Evolutionary conservation across 37 sponge, comb jelly and placozoan species (phyloP).

Genomic region (Axinella damicornis): DNA sequence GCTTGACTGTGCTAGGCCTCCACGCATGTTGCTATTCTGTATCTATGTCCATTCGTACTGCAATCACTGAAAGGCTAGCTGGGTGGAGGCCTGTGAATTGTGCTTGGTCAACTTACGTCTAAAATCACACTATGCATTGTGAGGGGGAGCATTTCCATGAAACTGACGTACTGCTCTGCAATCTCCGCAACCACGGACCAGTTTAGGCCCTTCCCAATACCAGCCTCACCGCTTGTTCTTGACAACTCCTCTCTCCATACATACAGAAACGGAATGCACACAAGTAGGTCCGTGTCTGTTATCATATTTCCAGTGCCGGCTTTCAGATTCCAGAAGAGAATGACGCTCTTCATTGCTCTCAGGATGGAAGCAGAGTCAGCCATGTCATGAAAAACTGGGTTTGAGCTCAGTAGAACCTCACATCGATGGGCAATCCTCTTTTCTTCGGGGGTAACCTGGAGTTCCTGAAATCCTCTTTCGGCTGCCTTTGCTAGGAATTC

Average conservation of each 20-base stretch:
- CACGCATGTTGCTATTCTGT: too few species aligned
- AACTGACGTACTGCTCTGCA: slow-evolving; percentile 31
- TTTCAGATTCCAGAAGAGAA: slow-evolving; percentile 11
- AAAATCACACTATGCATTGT: slow-evolving; percentile 8
- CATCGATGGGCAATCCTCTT: slow-evolving; percentile 19
- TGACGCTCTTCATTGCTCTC: slow-evolving; percentile 16
- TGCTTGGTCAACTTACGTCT: too few species aligned
- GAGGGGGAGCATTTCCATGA: slow-evolving; percentile 31
- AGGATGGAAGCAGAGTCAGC: not conserved
- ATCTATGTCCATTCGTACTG: too few species aligned
- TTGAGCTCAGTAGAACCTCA: slow-evolving; percentile 13
- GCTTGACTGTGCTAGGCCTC: too few species aligned
- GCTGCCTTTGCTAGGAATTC: not conserved
- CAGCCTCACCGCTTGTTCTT: not conserved
- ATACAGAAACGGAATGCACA: slow-evolving; percentile 50
- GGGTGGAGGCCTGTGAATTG: too few species aligned
- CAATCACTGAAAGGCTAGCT: too few species aligned
- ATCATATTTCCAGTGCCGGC: not conserved
- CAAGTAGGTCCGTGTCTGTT: slow-evolving; percentile 3
- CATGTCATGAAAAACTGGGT: not conserved
- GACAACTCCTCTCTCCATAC: slow-evolving; percentile 31
- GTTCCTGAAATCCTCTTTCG: not conserved
- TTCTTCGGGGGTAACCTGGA: not conserved
- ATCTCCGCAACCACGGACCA: slow-evolving; percentile 15
- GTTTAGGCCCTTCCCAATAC: not conserved